Conservation (phyloP, 2,797 vertebrate species). For the Mormyrus proboscirostris region DNA sequence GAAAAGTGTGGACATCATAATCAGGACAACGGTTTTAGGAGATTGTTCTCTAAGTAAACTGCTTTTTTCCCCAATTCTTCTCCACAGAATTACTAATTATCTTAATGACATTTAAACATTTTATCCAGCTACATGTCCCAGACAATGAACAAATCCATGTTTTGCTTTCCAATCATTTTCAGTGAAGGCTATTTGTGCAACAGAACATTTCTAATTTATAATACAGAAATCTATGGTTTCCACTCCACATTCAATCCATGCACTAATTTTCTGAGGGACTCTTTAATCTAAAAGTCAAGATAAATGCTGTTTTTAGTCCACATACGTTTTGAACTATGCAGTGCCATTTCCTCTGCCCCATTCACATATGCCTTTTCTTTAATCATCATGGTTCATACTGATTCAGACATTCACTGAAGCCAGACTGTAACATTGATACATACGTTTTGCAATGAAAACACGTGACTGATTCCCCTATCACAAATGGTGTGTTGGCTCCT, state of each 20-base stretch:
- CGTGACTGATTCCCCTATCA: neutral
- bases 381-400: neutral
- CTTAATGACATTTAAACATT: neutral
- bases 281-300: neutral
- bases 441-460: neutral
- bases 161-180: neutral
- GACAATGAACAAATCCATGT: neutral
- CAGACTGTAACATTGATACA: neutral
- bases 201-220: neutral
- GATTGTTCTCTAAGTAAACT: neutral
- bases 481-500: neutral
- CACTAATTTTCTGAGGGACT: neutral
- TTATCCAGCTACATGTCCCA: neutral
- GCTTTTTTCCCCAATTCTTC: neutral
- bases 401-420: neutral
- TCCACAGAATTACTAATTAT: neutral
- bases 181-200: neutral
- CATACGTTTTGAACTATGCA: conserved; percentile 1
- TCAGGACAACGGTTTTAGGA: neutral
- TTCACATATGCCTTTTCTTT: neutral
- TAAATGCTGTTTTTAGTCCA: neutral
- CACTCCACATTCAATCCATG: neutral
- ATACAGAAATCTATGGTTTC: neutral
- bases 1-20: conserved; percentile 11
- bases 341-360: neutral